phyloP scores from a whole-genome alignment of 2,888 invertebrate species.

The Leptinotarsa peninsularis region DNA sequence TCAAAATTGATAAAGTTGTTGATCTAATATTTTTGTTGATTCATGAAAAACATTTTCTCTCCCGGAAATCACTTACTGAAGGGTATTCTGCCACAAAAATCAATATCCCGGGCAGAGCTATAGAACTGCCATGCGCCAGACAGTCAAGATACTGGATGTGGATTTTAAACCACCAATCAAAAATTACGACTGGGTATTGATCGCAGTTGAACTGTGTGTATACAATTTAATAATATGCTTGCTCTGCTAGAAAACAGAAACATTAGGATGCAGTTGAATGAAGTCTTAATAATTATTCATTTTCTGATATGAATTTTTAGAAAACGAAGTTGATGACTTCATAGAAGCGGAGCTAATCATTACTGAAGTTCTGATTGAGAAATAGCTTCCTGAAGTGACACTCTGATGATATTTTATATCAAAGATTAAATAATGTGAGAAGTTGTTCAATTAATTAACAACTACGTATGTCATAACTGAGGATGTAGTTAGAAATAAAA shows the following conservation, averaged over 20 bases:
- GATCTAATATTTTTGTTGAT: too few relatives aligned
- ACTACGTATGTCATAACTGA: too few relatives aligned
- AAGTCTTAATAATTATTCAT: not conserved
- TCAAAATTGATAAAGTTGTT: too few relatives aligned
- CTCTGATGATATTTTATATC: too few relatives aligned
- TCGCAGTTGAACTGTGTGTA: not conserved
- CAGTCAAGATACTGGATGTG: slow-evolving; percentile 1
- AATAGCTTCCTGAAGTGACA: too few relatives aligned
- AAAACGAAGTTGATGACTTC: too few relatives aligned
- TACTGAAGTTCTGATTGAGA: too few relatives aligned
- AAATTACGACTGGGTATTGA: slow-evolving; percentile 3
- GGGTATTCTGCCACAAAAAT: not conserved
- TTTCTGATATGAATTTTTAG: not conserved
- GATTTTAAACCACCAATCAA: slow-evolving; percentile 7
- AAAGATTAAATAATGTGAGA: too few relatives aligned
- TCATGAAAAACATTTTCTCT: not conserved
- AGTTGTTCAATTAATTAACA: too few relatives aligned
- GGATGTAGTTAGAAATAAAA: too few relatives aligned
- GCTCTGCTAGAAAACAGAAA: not conserved
- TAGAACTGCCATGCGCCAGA: not conserved
- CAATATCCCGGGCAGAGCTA: not conserved
- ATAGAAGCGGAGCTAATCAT: too few relatives aligned
- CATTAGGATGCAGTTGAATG: not conserved
- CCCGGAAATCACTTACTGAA: not conserved
- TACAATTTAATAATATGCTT: not conserved